Evolutionary conservation across 2,113 vertebrate genomes (phyloP).

Genomic region (Pica pica): DNA sequence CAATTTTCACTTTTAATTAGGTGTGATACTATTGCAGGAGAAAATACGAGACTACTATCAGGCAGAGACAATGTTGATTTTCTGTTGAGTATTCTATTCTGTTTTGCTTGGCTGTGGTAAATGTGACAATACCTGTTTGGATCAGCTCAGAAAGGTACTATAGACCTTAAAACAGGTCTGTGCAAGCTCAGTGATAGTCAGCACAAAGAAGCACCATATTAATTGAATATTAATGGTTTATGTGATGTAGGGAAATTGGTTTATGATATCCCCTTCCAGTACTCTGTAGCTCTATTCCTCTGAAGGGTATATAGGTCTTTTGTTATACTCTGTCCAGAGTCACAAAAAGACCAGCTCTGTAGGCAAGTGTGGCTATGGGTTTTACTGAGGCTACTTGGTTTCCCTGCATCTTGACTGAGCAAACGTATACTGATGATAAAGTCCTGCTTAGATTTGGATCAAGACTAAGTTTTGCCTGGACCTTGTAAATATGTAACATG

Average conservation of each 20-base stretch:
- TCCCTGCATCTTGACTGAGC: neutral
- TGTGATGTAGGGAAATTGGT: neutral
- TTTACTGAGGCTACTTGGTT: neutral
- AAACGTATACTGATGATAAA: neutral
- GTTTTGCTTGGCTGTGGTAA: neutral
- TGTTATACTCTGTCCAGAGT: neutral
- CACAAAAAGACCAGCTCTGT: neutral
- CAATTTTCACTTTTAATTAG: conserved; percentile 66
- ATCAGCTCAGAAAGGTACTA: neutral
- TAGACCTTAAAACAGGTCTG: neutral
- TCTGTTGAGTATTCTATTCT: neutral
- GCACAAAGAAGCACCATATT: neutral
- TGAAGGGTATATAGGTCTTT: neutral
- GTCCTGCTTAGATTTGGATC: neutral
- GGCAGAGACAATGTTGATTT: neutral
- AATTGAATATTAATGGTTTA: neutral
- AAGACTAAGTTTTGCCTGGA: neutral
- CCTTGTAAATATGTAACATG: neutral
- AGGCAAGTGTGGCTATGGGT: neutral
- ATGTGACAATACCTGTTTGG: neutral
- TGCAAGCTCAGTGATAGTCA: neutral
- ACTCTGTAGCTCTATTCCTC: neutral
- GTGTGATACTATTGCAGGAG: neutral
- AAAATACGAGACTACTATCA: neutral
- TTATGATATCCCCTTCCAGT: neutral